Evolutionary conservation across 2,797 vertebrate species (phyloP), one percentile per base, ranked within the genome.

Genomic region (Lepilemur septentrionalis): DNA sequence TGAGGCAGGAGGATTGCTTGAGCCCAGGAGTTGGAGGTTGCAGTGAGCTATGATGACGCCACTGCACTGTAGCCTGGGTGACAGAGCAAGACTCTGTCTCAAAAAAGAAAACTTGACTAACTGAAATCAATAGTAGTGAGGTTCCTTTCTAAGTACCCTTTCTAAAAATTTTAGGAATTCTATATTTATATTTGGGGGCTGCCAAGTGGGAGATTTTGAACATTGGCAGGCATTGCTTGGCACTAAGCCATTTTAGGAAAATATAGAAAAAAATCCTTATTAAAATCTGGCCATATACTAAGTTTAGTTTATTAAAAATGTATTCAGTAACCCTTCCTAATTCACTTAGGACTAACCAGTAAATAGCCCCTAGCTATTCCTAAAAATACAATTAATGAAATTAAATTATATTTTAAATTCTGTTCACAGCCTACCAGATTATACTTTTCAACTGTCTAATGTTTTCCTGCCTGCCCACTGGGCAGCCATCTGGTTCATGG

Each of bases 151-250:
- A 75, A 93, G n/a, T 55, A 41, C 28, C 11, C 76, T 87, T 94
- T 93, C 78, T 85, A 92, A 92, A 93, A 88, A 48, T 43, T 17
- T 72, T n/a, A 95, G 80, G 67, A 72, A 94, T 95, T 95, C 43
- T 52, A 0, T 95, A 0, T 95, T 95, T 94, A 28, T 79, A 35
- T 85, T 5, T 93, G 61, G 41, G 50, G 15, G 52, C 18, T 55
- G 35, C 52, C 91, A 59, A 85, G 4, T 83, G 86, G 83, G 46
- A 87, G 25, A 41, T 83, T 83, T 55, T 11, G 15, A 91, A 48
- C 35, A 50, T 1, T 84, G 59, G 79, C 79, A 93, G 76, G 48
- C 28, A 25, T 25, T 89, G 20, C 30, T 46, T 67, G 82, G 79
- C 82, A 69, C 17, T 61, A 75, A 76, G 14, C 76, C 30, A 73